A percentile compares a stretch with the other conserved stretches of the same genome.
These are phyloP conservation scores for Athalia cordata DNA, from an alignment of 2,888 invertebrate genomes.

Conservation along the genomic window DNA sequence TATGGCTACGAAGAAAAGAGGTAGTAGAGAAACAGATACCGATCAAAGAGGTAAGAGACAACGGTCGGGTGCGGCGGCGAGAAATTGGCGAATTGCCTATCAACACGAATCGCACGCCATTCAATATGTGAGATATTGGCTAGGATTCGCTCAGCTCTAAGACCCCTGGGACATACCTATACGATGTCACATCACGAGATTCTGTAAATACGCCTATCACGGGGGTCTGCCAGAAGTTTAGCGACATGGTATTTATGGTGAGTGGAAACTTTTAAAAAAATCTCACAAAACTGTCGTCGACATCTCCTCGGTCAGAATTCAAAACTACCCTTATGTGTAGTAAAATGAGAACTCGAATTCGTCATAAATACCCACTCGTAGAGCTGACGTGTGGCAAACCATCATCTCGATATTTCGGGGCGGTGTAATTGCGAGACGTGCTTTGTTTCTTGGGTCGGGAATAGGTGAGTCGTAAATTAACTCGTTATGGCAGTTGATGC, in stretches of 20 bases:
- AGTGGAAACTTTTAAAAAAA: slow-evolving; percentile 20
- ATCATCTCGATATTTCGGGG: slow-evolving; percentile 42
- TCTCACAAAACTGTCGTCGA: slow-evolving; percentile 41
- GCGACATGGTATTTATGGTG: slow-evolving; percentile 27
- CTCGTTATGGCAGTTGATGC: slow-evolving; percentile 43
- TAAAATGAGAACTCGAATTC: slow-evolving; percentile 13
- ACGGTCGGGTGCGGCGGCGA: slow-evolving; percentile 39
- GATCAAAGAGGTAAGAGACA: slow-evolving; percentile 29
- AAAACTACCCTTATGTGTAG: too few relatives aligned
- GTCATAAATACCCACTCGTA: neutral
- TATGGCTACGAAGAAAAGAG: slow-evolving; percentile 20
- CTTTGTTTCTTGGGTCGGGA: slow-evolving; percentile 35
- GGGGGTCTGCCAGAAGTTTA: slow-evolving; percentile 27
- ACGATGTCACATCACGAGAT: slow-evolving; percentile 10
- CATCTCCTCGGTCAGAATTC: too few relatives aligned
- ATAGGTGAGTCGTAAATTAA: slow-evolving; percentile 41
- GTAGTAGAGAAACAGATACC: slow-evolving; percentile 33
- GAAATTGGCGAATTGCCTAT: slow-evolving; percentile 64
- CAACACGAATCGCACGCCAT: slow-evolving; percentile 61
- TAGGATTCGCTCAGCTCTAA: slow-evolving; percentile 24
- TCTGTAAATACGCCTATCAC: neutral
- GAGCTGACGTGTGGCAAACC: slow-evolving; percentile 10
- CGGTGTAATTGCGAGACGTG: slow-evolving; percentile 35
- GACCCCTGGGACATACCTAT: slow-evolving; percentile 19
- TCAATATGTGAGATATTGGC: slow-evolving; percentile 62